Conservation (phyloP, 2,797 vertebrate species). For the Caiman crocodilus region DNA sequence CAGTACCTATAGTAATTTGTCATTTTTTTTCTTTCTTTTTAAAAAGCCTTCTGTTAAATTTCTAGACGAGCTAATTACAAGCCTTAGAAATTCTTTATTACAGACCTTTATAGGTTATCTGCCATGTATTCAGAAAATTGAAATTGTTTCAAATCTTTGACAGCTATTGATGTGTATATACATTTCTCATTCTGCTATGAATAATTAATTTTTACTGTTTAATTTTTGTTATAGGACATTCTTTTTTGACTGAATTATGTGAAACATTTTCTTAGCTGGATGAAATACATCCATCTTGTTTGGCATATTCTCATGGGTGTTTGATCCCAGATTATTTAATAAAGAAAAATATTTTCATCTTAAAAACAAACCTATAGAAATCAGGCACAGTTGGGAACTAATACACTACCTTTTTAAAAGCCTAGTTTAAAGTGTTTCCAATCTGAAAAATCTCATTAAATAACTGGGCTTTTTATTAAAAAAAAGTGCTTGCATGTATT, state of each 20-base stretch:
- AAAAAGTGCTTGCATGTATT: background rate
- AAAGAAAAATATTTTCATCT: background rate
- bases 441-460: background rate
- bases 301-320: background rate
- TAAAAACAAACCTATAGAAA: background rate
- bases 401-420: background rate
- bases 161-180: background rate
- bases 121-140: background rate
- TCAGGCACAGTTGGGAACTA: background rate
- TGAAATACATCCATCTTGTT: background rate
- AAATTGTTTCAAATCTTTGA: background rate
- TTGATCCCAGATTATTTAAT: background rate
- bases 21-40: background rate
- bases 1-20: slow-evolving; percentile 35
- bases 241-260: background rate
- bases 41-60: background rate
- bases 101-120: background rate
- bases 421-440: background rate
- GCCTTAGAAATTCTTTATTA: background rate
- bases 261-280: fast-evolving
- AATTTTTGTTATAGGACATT: background rate
- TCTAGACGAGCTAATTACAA: background rate
- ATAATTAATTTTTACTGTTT: slow-evolving; percentile 27
- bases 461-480: background rate
- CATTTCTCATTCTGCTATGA: background rate